These are phyloP conservation scores for Tetragonula clypearis DNA, from an alignment of 1,140 invertebrate species.

Conservation along the genomic window DNA sequence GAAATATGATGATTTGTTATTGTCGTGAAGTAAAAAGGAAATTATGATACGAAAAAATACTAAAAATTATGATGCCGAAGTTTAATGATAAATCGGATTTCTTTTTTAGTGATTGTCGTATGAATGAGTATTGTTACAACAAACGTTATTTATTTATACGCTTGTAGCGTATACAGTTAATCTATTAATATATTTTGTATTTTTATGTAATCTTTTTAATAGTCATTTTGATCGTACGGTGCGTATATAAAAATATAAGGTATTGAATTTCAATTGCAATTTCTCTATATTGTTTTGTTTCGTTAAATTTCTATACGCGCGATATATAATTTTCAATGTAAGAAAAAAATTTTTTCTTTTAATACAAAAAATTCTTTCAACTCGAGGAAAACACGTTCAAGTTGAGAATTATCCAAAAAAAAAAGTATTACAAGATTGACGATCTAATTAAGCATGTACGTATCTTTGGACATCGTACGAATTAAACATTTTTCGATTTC, in stretches of 20 bases:
- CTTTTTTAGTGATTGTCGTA: background rate
- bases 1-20: too few relatives aligned
- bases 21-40: too few relatives aligned
- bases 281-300: too few relatives aligned
- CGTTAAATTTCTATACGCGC: too few relatives aligned
- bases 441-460: too few relatives aligned
- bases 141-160: background rate
- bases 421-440: background rate
- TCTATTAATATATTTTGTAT: background rate
- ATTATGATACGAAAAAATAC: too few relatives aligned
- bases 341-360: background rate
- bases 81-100: background rate
- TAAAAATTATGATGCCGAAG: too few relatives aligned
- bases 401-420: too few relatives aligned
- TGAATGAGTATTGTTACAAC: conserved; percentile 4
- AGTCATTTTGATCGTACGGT: background rate
- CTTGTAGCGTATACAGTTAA: background rate
- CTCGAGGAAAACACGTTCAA: background rate
- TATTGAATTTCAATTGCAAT: too few relatives aligned
- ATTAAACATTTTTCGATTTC: background rate
- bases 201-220: background rate
- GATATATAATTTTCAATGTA: background rate
- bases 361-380: background rate
- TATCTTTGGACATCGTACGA: background rate
- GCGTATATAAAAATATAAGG: background rate